phyloP scores from a whole-genome alignment of 2,888 invertebrate genomes.

The Mechanitis messenoides region DNA sequence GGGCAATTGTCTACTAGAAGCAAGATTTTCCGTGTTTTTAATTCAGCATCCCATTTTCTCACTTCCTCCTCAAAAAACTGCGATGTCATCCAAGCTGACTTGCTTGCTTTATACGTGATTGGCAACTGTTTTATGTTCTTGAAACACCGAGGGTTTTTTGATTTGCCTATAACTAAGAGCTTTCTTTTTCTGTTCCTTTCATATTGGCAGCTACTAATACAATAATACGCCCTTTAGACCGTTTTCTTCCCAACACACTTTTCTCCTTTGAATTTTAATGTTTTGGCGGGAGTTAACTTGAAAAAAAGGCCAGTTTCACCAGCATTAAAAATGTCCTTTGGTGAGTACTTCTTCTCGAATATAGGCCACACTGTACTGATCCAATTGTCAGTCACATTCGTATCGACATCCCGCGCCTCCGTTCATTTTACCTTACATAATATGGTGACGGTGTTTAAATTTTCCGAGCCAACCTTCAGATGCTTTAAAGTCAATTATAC shows the following conservation, averaged over 20 bases:
- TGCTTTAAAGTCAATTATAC: conserved; percentile 35
- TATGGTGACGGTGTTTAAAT: conserved; percentile 34
- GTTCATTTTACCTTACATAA: conserved; percentile 31
- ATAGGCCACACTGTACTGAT: conserved; percentile 33
- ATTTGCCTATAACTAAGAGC: conserved; percentile 40
- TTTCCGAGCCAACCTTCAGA: conserved; percentile 38
- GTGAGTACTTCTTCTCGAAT: conserved; percentile 30
- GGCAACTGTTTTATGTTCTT: conserved; percentile 38
- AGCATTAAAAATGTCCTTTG: conserved; percentile 34
- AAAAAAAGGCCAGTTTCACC: conserved; percentile 40
- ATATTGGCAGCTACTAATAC: conserved; percentile 38
- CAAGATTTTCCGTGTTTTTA: conserved; percentile 34
- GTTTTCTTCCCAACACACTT: conserved; percentile 35
- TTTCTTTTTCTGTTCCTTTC: conserved; percentile 38
- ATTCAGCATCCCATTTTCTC: conserved; percentile 33
- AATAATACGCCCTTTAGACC: conserved; percentile 36
- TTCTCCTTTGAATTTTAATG: conserved; percentile 36
- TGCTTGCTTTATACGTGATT: conserved; percentile 34
- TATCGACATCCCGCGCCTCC: conserved; percentile 30
- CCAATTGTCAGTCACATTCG: conserved; percentile 33
- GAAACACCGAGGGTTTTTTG: conserved; percentile 40
- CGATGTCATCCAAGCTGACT: conserved; percentile 39
- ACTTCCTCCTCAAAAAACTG: conserved; percentile 34
- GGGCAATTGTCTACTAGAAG: conserved; percentile 34
- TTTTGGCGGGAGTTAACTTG: conserved; percentile 36